Percentiles rank a stretch among this genome's conserved stretches.
These are phyloP conservation scores for Gryllus bimaculatus DNA, from an alignment of 1,140 invertebrate genomes.

Conservation along the genomic window DNA sequence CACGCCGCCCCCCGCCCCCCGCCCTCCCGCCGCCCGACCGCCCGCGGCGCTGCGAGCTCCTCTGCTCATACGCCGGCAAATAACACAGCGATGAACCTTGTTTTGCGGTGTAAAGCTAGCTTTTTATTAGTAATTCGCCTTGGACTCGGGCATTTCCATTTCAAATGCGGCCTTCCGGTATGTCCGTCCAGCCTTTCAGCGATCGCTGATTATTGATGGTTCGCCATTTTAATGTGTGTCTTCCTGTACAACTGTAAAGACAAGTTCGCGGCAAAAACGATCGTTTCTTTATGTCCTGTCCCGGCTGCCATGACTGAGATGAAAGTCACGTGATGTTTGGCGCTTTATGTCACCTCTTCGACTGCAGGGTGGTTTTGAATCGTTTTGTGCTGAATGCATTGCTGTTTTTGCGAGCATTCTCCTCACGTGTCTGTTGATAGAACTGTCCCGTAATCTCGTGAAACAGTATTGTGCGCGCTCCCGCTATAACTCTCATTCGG, in stretches of 20 bases:
- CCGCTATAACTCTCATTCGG: not conserved
- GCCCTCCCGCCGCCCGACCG: too few relatives aligned
- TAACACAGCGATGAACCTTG: not conserved
- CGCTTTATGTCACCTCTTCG: not conserved
- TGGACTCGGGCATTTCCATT: not conserved
- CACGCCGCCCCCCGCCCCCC: too few relatives aligned
- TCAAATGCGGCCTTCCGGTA: not conserved
- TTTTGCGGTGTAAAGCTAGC: not conserved
- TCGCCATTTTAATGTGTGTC: not conserved
- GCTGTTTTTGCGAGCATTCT: not conserved
- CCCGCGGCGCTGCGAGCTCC: too few relatives aligned
- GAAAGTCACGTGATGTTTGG: not conserved
- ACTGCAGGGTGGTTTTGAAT: not conserved
- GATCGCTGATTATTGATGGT: not conserved
- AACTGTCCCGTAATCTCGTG: not conserved
- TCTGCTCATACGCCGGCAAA: not conserved
- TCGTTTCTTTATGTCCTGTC: not conserved
- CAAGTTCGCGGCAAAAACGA: not conserved
- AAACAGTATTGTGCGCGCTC: not conserved
- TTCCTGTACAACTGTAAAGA: constrained; percentile 4
- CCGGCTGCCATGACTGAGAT: not conserved
- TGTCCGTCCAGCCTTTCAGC: not conserved
- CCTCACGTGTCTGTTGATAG: not conserved
- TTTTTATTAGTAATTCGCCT: not conserved
- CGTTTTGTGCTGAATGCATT: not conserved